A percentile compares a stretch with the other conserved stretches of the same genome.
Conservation (phyloP, 2,797 vertebrate genomes). For the Orientallactaga sibirica region DNA sequence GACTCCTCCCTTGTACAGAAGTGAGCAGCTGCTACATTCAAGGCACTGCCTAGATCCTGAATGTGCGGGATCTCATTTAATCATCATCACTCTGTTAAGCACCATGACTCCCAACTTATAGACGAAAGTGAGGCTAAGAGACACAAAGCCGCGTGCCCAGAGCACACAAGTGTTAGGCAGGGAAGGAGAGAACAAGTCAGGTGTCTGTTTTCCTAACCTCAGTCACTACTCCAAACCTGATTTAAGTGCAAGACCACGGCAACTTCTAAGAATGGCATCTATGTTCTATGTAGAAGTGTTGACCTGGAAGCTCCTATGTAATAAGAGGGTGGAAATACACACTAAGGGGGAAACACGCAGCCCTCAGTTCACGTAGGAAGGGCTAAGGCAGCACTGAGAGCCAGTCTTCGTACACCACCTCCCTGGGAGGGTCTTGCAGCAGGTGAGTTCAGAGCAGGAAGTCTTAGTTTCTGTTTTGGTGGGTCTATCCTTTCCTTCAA, state of each 20-base stretch:
- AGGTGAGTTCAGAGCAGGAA: not conserved
- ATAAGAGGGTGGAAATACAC: not conserved
- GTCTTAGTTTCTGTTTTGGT: not conserved
- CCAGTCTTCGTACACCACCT: fast-evolving
- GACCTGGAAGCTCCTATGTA: not conserved
- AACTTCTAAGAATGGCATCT: not conserved
- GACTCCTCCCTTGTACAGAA: not conserved
- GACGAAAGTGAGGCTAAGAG: not conserved
- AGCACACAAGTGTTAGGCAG: not conserved
- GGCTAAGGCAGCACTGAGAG: no score
- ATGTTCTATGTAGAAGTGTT: not conserved
- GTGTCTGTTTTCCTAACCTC: not conserved
- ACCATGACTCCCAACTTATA: not conserved
- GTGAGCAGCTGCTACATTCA: not conserved
- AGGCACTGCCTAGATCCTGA: not conserved
- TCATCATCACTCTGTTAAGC: not conserved
- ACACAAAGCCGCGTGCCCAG: not conserved
- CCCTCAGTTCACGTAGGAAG: no score
- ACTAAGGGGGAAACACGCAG: no score
- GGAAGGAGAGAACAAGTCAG: not conserved
- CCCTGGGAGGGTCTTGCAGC: not conserved
- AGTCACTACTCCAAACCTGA: not conserved
- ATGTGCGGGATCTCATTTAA: not conserved
- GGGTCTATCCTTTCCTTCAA: slow-evolving; percentile 20
- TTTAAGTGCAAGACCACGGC: not conserved